Base-by-base conservation (phyloP, 2,797 vertebrate genomes). In the Basileuterus tristriatus region DNA sequence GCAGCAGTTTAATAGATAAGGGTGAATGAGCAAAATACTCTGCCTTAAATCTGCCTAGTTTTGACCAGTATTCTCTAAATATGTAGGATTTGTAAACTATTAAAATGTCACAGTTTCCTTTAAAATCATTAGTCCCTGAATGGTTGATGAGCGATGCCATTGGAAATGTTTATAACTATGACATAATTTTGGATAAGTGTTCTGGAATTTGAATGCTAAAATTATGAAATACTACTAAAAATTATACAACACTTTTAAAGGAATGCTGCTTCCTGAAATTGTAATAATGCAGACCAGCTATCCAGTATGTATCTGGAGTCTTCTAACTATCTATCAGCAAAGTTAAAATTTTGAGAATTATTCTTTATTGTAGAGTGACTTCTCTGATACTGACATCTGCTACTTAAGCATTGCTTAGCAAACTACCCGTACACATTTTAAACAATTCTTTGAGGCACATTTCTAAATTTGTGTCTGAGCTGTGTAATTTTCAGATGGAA, bases 401-500 rank as follows among this genome's bases (percentile, higher is more conserved):
- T 55, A 2, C 52, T 84, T 32, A 60, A 37, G 43, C 32, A 46
- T 47, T 55, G 19, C 59, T 84, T 77, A 64, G 55, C 11, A 39
- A 74, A 87, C 19, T 78, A 14, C 14, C 11, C 23, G 19, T 64
- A 46, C 41, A 53, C n/a, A 43, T 89, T 94, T 90, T 50, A 84
- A 88, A 43, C n/a, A 92, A 11, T 64, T 74, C 69, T 87, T 91
- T 91, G 44, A 68, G 75, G 26, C 52, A 62, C 7, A 26, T 60
- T 77, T 87, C 15, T 88, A 47, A 62, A 72, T 86, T 95, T 8
- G 2, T 65, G 23, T 90, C 44, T 94, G 32, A 90, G 32, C 19
- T 89, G 39, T 90, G 19, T 91, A 43, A 81, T 56, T 95, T 96
- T 64, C 76, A 80, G 19, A 55, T 87, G 67, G 41, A 70, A 93